phyloP scores from a whole-genome alignment of 2,888 invertebrate species.

The Cephus runcator region DNA sequence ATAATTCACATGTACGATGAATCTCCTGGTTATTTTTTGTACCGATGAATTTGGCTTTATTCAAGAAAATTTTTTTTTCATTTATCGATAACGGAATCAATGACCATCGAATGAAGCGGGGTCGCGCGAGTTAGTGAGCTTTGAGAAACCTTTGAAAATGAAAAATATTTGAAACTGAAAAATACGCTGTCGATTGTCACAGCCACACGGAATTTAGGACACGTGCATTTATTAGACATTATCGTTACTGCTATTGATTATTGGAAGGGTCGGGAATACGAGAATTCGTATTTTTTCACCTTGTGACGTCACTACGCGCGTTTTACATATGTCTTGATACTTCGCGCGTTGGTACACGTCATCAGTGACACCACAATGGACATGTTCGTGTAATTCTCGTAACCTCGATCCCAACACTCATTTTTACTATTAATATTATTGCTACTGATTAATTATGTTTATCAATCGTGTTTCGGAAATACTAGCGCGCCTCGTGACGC shows the following conservation, averaged over 20 bases:
- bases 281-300: not conserved
- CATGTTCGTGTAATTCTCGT: not conserved
- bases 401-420: not conserved
- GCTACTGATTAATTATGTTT: not conserved
- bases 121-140: not conserved
- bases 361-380: not conserved
- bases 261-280: not conserved
- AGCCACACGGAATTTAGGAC: constrained; percentile 51
- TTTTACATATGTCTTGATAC: not conserved
- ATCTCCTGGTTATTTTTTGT: not conserved
- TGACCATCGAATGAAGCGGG: not conserved
- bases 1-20: not conserved
- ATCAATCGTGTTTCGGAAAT: constrained; percentile 4
- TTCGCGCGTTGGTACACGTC: not conserved
- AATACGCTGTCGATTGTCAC: constrained; percentile 63
- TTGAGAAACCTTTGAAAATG: constrained; percentile 36
- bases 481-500: not conserved
- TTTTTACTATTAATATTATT: constrained; percentile 2
- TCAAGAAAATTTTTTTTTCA: not conserved
- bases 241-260: constrained; percentile 38
- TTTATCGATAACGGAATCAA: not conserved
- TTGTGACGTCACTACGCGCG: not conserved
- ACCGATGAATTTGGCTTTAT: not conserved
- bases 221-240: constrained; percentile 61
- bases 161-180: constrained; percentile 38